Evolutionary conservation across 2,797 vertebrate genomes (phyloP).

Genomic region (Eremophila alpestris): DNA sequence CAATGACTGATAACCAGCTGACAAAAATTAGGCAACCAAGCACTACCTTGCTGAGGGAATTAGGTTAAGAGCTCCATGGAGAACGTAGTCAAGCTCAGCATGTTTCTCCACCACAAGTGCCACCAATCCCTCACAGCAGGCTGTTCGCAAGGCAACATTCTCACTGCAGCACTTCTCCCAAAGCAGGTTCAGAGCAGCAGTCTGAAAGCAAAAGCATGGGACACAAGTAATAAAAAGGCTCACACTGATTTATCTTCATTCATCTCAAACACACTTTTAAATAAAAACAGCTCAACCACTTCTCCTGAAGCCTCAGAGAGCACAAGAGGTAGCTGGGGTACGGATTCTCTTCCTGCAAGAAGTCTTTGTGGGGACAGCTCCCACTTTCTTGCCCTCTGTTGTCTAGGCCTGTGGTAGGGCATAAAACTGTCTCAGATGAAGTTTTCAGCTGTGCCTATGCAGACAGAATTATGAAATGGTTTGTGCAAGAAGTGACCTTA

Average conservation of each 20-base stretch:
- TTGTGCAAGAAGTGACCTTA: background rate
- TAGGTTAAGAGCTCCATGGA: conserved; percentile 88
- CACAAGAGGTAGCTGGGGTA: background rate
- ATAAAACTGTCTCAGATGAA: background rate
- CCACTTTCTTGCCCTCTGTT: background rate
- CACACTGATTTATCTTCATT: background rate
- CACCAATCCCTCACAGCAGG: conserved; percentile 89
- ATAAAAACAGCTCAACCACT: background rate
- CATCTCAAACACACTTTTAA: background rate
- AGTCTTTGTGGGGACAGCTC: background rate
- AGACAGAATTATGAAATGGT: background rate
- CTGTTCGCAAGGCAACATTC: conserved; percentile 79
- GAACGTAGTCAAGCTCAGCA: conserved; percentile 84
- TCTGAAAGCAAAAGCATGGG: conserved; percentile 75
- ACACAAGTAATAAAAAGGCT: background rate
- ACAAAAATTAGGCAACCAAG: background rate
- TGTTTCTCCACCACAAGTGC: conserved; percentile 90
- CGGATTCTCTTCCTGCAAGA: background rate
- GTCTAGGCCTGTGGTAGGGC: background rate
- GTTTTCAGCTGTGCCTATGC: background rate
- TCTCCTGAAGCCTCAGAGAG: background rate
- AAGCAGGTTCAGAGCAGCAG: conserved; percentile 85
- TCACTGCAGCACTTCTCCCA: conserved; percentile 93
- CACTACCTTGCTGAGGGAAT: conserved; percentile 90
- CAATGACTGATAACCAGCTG: background rate